Percentiles rank a stretch among this genome's conserved stretches.
phyloP scores from a whole-genome alignment of 1,140 invertebrate genomes.

The Drosophila novamexicana region DNA sequence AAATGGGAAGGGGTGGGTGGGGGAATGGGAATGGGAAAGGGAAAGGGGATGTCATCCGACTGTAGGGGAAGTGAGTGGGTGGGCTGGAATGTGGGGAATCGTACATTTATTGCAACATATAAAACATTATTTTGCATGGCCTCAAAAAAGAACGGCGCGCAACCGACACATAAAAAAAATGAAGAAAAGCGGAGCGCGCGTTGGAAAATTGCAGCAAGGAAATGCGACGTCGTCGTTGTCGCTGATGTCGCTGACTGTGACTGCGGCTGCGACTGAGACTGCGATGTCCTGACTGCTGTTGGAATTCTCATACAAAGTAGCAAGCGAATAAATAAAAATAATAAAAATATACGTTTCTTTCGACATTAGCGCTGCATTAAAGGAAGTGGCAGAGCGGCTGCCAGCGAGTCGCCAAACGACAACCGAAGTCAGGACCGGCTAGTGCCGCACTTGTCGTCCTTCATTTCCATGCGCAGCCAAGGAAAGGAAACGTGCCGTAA shows the following conservation, averaged over 20 bases:
- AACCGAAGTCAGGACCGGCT: constrained; percentile 1
- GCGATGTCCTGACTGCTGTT: constrained; percentile 39
- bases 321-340: constrained; percentile 70
- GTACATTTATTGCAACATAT: constrained; percentile 82
- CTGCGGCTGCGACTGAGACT: neutral
- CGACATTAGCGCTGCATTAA: constrained; percentile 76
- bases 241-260: constrained; percentile 13
- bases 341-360: constrained; percentile 68
- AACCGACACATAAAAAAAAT: constrained; percentile 48
- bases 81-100: constrained; percentile 33
- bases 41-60: constrained; percentile 18
- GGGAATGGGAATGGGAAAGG: neutral
- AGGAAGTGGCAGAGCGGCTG: constrained; percentile 58
- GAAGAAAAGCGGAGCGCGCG: constrained; percentile 49
- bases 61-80: constrained; percentile 28
- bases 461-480: constrained; percentile 47
- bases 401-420: constrained; percentile 19
- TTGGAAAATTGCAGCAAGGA: constrained; percentile 76
- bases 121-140: constrained; percentile 82
- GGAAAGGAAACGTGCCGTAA: constrained; percentile 74
- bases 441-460: constrained; percentile 53
- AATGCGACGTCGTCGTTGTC: constrained; percentile 71
- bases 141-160: constrained; percentile 61
- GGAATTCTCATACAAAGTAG: constrained; percentile 68
- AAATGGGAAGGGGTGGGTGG: neutral